Conservation (phyloP, 2,113 vertebrate species). For the Xiphorhynchus elegans region DNA sequence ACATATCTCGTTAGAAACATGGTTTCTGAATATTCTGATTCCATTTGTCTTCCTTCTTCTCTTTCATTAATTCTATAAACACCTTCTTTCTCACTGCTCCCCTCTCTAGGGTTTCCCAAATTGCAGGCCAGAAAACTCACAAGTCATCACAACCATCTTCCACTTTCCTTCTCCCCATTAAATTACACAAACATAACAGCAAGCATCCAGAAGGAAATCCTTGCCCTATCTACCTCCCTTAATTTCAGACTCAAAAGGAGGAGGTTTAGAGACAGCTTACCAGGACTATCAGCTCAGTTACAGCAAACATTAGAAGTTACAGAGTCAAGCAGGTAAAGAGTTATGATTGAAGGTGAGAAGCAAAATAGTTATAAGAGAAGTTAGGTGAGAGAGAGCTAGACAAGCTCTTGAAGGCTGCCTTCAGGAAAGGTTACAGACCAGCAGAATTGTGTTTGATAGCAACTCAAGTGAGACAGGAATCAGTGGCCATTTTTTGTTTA, state of each 20-base stretch:
- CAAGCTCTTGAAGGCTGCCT: background rate
- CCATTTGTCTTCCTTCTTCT: background rate
- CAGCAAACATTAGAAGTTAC: background rate
- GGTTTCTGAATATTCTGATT: background rate
- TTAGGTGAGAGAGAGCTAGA: background rate
- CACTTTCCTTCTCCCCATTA: background rate
- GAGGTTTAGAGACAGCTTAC: background rate
- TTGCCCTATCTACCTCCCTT: background rate
- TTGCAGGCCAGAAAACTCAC: background rate
- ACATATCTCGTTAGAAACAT: background rate
- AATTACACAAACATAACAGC: accelerated
- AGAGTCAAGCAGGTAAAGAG: background rate
- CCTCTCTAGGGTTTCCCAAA: background rate
- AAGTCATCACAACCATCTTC: background rate
- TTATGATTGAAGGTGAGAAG: background rate
- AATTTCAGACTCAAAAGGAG: background rate
- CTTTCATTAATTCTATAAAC: background rate
- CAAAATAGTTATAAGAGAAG: background rate
- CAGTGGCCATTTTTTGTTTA: background rate
- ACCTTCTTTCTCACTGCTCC: too few species aligned
- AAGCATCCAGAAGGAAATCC: background rate
- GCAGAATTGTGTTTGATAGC: background rate
- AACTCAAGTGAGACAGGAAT: background rate
- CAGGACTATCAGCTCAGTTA: background rate
- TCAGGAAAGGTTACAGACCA: background rate